Evolutionary conservation across 2,888 invertebrate genomes (phyloP).

Genomic region (Copidosoma aretas): DNA sequence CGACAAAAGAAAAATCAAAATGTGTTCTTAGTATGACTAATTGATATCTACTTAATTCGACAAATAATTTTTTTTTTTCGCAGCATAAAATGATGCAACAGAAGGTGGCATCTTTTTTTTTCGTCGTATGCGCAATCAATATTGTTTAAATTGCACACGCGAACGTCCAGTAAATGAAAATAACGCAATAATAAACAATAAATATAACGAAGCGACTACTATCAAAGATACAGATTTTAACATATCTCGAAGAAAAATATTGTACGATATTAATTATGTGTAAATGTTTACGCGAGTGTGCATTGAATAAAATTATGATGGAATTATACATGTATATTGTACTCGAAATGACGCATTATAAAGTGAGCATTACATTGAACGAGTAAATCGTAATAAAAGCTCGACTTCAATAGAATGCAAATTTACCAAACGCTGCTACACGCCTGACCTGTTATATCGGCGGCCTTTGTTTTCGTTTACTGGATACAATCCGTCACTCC

Average conservation of each 20-base stretch:
- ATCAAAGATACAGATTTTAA: slow-evolving; percentile 22
- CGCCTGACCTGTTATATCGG: not conserved
- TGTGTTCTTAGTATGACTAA: no score
- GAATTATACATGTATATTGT: slow-evolving; percentile 20
- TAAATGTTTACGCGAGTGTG: slow-evolving; percentile 8
- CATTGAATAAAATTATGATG: slow-evolving; percentile 4
- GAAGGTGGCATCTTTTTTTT: not conserved
- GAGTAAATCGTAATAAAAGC: slow-evolving; percentile 10
- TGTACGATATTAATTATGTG: slow-evolving; percentile 6
- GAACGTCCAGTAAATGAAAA: slow-evolving; percentile 35
- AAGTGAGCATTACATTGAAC: slow-evolving; percentile 33
- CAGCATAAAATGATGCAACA: no score
- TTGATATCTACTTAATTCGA: not conserved
- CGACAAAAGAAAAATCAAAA: slow-evolving; percentile 30
- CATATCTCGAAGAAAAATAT: slow-evolving; percentile 21
- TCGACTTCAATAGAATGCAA: no score
- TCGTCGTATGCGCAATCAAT: not conserved
- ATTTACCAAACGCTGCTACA: no score
- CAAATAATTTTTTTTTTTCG: no score
- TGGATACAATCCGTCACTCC: slow-evolving; percentile 26
- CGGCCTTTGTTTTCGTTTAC: slow-evolving; percentile 31
- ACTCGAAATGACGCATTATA: slow-evolving; percentile 12
- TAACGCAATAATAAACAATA: not conserved
- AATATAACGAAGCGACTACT: not conserved
- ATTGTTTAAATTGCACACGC: no score